Conservation (phyloP, 2,888 invertebrate species). For the Microplitis manilae region DNA sequence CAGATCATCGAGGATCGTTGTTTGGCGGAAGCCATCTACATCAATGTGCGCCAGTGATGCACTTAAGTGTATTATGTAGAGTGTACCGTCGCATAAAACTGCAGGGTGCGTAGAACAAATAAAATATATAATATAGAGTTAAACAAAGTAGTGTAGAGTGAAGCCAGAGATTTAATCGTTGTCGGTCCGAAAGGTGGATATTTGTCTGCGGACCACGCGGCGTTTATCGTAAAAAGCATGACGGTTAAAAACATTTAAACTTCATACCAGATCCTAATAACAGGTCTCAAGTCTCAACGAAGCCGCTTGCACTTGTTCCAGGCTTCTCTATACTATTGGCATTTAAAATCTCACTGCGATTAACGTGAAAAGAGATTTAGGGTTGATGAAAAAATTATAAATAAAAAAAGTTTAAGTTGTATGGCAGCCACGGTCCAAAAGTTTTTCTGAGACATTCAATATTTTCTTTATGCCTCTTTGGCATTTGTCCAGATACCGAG, state of each 20-base stretch:
- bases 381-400: not conserved
- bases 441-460: not conserved
- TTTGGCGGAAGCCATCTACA: constrained; percentile 31
- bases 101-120: not conserved
- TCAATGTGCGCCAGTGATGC: not conserved
- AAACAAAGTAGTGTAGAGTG: constrained; percentile 18
- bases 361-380: not conserved
- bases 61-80: not conserved
- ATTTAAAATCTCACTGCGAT: constrained; percentile 31
- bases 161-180: constrained; percentile 32
- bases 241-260: constrained; percentile 59
- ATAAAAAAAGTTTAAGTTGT: not conserved
- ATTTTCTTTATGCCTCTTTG: not conserved
- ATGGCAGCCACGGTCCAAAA: not conserved
- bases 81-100: constrained; percentile 9
- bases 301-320: constrained; percentile 19
- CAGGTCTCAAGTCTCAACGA: constrained; percentile 50
- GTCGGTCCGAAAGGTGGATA: constrained; percentile 56
- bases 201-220: constrained; percentile 49
- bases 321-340: constrained; percentile 27
- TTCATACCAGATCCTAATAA: constrained; percentile 56
- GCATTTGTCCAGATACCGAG: not conserved
- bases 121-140: constrained; percentile 19
- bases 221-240: constrained; percentile 55
- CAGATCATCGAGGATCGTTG: constrained; percentile 41